These are phyloP conservation scores for Trichonephila inaurata DNA, from an alignment of 1,140 invertebrate species.

Conservation along the genomic window DNA sequence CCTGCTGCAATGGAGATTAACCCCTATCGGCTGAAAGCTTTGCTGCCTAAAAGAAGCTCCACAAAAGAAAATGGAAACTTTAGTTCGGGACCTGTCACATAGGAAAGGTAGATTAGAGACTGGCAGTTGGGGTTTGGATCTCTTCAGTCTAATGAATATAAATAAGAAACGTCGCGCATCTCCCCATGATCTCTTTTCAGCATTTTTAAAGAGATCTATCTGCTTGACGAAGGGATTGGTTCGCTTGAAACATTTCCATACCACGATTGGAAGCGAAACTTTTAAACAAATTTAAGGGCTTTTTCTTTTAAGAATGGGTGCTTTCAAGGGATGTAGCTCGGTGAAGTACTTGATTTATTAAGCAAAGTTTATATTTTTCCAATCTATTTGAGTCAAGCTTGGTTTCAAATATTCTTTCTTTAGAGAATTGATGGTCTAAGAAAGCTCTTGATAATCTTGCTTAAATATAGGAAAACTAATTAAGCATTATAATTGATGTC, in stretches of 20 bases:
- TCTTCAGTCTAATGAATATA: conserved; percentile 34
- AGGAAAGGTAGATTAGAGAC: conserved; percentile 19
- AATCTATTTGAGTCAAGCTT: too few species aligned
- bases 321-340: background rate
- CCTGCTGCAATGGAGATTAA: conserved; percentile 10
- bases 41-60: background rate
- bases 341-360: background rate
- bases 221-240: conserved; percentile 14
- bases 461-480: too few species aligned
- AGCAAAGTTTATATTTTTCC: background rate
- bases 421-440: too few species aligned
- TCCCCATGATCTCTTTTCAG: conserved; percentile 1
- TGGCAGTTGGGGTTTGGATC: conserved; percentile 6
- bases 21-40: background rate
- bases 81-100: conserved; percentile 23
- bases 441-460: too few species aligned
- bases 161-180: conserved; percentile 28
- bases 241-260: conserved; percentile 6
- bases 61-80: conserved; percentile 38
- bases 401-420: too few species aligned
- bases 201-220: conserved; percentile 36
- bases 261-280: conserved; percentile 5
- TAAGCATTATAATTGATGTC: too few species aligned
- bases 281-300: background rate
- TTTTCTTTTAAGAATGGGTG: background rate